These are phyloP conservation scores for Crypturellus tataupa DNA, from an alignment of 2,797 vertebrate genomes.

Conservation along the genomic window DNA sequence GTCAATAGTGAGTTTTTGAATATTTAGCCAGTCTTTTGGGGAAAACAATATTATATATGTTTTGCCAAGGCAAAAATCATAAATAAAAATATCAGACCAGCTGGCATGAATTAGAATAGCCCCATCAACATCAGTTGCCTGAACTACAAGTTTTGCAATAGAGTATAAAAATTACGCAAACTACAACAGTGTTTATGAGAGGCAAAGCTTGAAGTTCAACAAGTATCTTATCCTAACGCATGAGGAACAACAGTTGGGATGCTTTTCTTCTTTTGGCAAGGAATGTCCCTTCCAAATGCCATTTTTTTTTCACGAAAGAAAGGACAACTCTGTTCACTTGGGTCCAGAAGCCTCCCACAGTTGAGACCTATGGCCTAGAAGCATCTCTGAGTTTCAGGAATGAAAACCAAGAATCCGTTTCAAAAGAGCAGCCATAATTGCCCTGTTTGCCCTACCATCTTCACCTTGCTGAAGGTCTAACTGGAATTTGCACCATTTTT, in stretches of 20 bases:
- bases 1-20: slow-evolving; percentile 24
- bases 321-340: background rate
- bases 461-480: background rate
- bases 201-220: background rate
- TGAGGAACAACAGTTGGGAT: background rate
- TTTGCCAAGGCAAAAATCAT: slow-evolving; percentile 47
- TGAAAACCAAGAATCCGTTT: background rate
- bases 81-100: slow-evolving; percentile 50
- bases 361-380: background rate
- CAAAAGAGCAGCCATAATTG: background rate
- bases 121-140: background rate
- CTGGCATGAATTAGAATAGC: slow-evolving; percentile 42
- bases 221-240: background rate
- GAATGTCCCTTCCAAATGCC: background rate
- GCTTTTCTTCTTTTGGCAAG: background rate
- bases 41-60: slow-evolving; percentile 25
- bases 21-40: slow-evolving; percentile 8
- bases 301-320: background rate
- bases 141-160: background rate
- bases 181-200: background rate
- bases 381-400: background rate
- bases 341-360: background rate
- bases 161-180: background rate
- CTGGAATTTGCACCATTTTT: background rate
- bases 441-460: background rate